Conservation (phyloP, 92 coral and sea anemone species). For the Porites cylindrica region DNA sequence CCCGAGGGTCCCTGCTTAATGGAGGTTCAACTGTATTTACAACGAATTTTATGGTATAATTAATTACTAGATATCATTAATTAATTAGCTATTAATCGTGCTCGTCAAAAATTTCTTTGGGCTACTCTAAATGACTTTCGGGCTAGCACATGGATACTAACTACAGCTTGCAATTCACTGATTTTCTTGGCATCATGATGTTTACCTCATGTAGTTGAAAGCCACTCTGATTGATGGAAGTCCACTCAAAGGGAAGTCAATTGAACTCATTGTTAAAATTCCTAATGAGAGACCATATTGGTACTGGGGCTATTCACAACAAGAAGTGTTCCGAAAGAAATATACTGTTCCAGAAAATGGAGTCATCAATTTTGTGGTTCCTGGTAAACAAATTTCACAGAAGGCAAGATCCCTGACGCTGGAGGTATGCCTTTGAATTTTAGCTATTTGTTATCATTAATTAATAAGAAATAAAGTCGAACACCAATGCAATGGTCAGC, state of each 20-base stretch:
- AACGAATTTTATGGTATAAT: too few relatives aligned
- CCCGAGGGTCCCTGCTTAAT: too few relatives aligned
- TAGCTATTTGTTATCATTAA: neutral
- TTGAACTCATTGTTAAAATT: constrained; percentile 23
- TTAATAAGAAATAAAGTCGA: too few relatives aligned
- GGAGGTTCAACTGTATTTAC: too few relatives aligned
- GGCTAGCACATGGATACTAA: too few relatives aligned
- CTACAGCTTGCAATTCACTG: neutral
- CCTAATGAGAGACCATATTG: too few relatives aligned
- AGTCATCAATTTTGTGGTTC: constrained; percentile 61
- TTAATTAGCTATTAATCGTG: too few relatives aligned
- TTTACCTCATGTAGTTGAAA: constrained; percentile 57
- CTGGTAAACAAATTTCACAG: constrained; percentile 27
- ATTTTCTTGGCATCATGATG: neutral
- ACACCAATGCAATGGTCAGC: too few relatives aligned
- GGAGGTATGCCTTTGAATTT: constrained; percentile 29
- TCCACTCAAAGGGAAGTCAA: constrained; percentile 58
- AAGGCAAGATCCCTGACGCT: constrained; percentile 33
- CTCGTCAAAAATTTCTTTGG: too few relatives aligned
- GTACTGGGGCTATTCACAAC: too few relatives aligned
- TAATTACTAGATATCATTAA: too few relatives aligned
- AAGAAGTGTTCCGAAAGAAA: constrained; percentile 24
- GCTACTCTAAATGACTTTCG: too few relatives aligned
- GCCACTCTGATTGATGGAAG: constrained; percentile 81
- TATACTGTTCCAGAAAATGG: constrained; percentile 68